Evolutionary conservation across 2,113 vertebrate genomes (phyloP), one percentile per base, ranked within the genome.

Genomic region (Thamnaconus septentrionalis): DNA sequence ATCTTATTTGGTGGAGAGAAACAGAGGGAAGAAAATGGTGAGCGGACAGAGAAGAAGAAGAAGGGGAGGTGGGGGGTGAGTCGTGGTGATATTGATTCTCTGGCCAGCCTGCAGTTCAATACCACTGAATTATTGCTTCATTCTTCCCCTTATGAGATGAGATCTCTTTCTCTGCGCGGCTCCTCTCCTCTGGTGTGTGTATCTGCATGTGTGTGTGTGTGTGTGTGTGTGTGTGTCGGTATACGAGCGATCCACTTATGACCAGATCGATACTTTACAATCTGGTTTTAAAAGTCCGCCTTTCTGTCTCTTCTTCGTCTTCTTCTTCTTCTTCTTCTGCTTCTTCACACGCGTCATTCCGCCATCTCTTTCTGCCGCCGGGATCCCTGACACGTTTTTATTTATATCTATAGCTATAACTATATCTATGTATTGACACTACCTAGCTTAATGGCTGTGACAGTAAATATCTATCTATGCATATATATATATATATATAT

Each of bases 81-180:
- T 80, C 87, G 85, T 80, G 80, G 60, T 82, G 71, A n/a, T 74
- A 98, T 97, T 92, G 92, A 98, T 98, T 93, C 88, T 63, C 88
- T 88, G 92, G 92, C 93, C 91, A 92, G 93, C 92, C 88, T 85
- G 84, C 85, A 91, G 94, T 89, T 96, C 95, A 90, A 98, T 97
- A 96, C 87, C 87, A 92, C 94, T 95, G 94, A 97, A 96, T 97
- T 96, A 97, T 95, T 94, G 95, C 95, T 97, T 96, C 94, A 96
- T 97, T 96, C 95, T 95, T 95, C 94, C 82, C 93, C 94, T 96
- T 94, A 95, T 96, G 94, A 95, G 94, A 96, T 93, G 96, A 96
- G 94, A 97, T 85, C 80, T 85, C 66, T 80, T 83, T 87, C 80
- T 84, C 66, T 48, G 39, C 3, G 41, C 52, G 41, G 51, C 69